These are phyloP conservation scores for Lottia gigantea DNA, from an alignment of 2,888 invertebrate genomes.

Conservation along the genomic window DNA sequence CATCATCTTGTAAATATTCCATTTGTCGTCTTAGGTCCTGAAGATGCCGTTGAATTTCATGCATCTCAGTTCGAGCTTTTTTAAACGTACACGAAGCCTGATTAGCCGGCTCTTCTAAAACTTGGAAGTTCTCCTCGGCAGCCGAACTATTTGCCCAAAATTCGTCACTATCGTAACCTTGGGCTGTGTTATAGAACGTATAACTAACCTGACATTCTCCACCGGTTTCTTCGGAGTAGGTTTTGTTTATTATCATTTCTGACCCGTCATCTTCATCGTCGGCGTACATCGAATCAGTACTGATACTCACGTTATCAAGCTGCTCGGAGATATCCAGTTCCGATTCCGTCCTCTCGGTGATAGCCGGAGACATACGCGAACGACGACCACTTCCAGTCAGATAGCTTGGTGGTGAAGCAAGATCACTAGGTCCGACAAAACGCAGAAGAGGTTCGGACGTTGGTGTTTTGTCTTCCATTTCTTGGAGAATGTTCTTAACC, in stretches of 20 bases:
- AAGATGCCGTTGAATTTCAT: conserved; percentile 57
- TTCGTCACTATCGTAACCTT: conserved; percentile 36
- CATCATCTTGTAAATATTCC: conserved; percentile 53
- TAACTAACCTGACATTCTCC: conserved; percentile 33
- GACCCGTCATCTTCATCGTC: conserved; percentile 57
- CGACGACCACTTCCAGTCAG: conserved; percentile 21
- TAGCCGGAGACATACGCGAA: conserved; percentile 35
- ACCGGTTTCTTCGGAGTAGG: conserved; percentile 48
- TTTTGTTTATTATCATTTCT: conserved; percentile 48
- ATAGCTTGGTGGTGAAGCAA: conserved; percentile 14
- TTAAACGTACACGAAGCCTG: conserved; percentile 46
- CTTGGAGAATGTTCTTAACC: conserved; percentile 39
- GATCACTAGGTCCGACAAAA: conserved; percentile 10
- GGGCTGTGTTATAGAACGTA: conserved; percentile 28
- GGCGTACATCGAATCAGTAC: conserved; percentile 55
- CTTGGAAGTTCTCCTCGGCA: conserved; percentile 37
- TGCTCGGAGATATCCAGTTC: conserved; percentile 59
- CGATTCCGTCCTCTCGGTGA: conserved; percentile 48
- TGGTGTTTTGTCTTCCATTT: conserved; percentile 40
- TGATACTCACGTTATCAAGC: conserved; percentile 43
- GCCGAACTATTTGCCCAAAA: conserved; percentile 32
- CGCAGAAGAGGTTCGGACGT: conserved; percentile 33
- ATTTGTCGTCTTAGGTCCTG: conserved; percentile 54
- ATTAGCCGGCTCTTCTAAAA: conserved; percentile 44
- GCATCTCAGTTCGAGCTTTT: conserved; percentile 58